Evolutionary conservation across 2,888 invertebrate genomes (phyloP).

Genomic region (Platycheirus rosarum): DNA sequence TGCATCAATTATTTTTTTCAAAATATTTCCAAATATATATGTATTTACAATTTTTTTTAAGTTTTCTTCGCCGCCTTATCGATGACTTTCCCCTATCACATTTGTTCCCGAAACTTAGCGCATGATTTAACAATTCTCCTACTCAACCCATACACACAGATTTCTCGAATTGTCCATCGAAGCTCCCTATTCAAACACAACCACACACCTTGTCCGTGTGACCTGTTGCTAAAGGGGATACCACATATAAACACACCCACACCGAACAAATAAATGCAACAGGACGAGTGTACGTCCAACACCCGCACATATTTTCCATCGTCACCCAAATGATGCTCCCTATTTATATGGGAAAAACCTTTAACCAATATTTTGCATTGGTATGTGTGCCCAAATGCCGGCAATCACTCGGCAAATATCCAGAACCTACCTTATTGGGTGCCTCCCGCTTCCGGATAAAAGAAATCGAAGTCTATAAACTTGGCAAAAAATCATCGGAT

Average conservation of each 20-base stretch:
- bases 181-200: constrained; percentile 20
- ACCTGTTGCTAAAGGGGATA: constrained; percentile 72
- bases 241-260: neutral
- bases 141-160: constrained; percentile 14
- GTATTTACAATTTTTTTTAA: constrained; percentile 16
- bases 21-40: constrained; percentile 12
- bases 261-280: constrained; percentile 58
- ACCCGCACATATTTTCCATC: constrained; percentile 14
- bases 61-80: too few species aligned
- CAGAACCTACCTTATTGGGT: constrained; percentile 69
- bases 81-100: constrained; percentile 53
- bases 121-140: constrained; percentile 60
- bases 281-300: constrained; percentile 46
- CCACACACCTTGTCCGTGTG: constrained; percentile 41
- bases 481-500: constrained; percentile 71
- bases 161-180: neutral
- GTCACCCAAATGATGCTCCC: constrained; percentile 46
- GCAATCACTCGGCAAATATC: constrained; percentile 63
- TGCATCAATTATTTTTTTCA: too few species aligned
- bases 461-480: constrained; percentile 52
- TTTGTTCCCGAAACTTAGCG: constrained; percentile 12
- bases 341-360: constrained; percentile 22
- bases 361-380: constrained; percentile 14
- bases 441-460: constrained; percentile 71
- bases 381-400: constrained; percentile 62